Conservation (phyloP, 2,113 vertebrate species). For the Cinclus mexicanus region DNA sequence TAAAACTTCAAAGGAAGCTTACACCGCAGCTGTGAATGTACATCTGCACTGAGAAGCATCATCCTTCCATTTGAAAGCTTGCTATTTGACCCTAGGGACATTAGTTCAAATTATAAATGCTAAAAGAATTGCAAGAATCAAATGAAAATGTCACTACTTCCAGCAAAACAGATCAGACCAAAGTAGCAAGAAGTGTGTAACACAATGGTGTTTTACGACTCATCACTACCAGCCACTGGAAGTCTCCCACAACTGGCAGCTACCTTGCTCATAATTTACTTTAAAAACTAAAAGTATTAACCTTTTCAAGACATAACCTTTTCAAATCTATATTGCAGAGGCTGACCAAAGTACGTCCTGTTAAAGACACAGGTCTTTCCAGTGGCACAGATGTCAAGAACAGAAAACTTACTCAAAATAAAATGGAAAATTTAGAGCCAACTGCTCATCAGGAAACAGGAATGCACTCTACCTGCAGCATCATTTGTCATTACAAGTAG, state of each 20-base stretch:
- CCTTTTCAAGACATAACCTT: not conserved
- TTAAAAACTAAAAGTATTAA: not conserved
- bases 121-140: not conserved
- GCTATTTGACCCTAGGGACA: not conserved
- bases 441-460: not conserved
- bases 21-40: not conserved
- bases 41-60: not conserved
- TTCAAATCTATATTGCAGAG: not conserved
- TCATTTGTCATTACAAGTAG: not conserved
- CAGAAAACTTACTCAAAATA: not conserved
- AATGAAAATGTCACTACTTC: not conserved
- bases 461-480: not conserved
- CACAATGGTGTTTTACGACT: not conserved
- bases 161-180: not conserved
- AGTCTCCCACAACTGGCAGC: not conserved
- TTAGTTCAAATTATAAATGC: not conserved
- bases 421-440: not conserved
- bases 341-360: not conserved
- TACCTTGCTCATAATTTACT: not conserved
- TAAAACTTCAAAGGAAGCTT: not conserved
- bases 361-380: not conserved
- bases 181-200: not conserved
- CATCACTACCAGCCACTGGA: not conserved
- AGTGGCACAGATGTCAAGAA: not conserved
- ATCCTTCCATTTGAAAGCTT: not conserved